These are phyloP conservation scores for Thaumatotibia leucotreta DNA, from an alignment of 1,140 invertebrate genomes.

Conservation along the genomic window DNA sequence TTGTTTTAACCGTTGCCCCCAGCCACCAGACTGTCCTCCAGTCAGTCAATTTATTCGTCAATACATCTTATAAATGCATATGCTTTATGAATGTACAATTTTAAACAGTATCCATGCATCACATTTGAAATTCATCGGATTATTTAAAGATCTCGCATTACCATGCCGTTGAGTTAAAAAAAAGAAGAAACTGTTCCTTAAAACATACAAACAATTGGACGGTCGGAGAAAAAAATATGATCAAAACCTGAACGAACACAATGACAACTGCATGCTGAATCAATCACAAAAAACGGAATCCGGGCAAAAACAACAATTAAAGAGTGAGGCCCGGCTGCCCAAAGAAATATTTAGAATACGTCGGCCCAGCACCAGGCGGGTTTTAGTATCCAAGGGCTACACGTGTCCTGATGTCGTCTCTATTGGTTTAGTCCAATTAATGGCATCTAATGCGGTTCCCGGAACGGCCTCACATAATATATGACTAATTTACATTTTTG, in stretches of 20 bases:
- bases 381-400: conserved; percentile 50
- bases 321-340: conserved; percentile 42
- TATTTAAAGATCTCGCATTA: conserved; percentile 54
- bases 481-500: conserved; percentile 39
- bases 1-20: background rate
- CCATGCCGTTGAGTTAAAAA: conserved; percentile 31
- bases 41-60: conserved; percentile 9
- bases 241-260: conserved; percentile 64
- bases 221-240: conserved; percentile 54
- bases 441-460: conserved; percentile 55
- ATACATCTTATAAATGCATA: conserved; percentile 14
- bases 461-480: conserved; percentile 38
- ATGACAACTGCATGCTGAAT: conserved; percentile 72
- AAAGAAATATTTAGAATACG: conserved; percentile 72
- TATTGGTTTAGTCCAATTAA: conserved; percentile 72
- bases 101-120: conserved; percentile 17
- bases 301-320: conserved; percentile 75
- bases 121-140: conserved; percentile 54
- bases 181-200: conserved; percentile 52
- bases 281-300: conserved; percentile 74
- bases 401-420: conserved; percentile 66
- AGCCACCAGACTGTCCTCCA: background rate
- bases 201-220: conserved; percentile 71
- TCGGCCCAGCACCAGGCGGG: conserved; percentile 37
- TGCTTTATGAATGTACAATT: conserved; percentile 12